Evolutionary conservation across 2,888 invertebrate genomes (phyloP).

Genomic region (Melanargia galathea): DNA sequence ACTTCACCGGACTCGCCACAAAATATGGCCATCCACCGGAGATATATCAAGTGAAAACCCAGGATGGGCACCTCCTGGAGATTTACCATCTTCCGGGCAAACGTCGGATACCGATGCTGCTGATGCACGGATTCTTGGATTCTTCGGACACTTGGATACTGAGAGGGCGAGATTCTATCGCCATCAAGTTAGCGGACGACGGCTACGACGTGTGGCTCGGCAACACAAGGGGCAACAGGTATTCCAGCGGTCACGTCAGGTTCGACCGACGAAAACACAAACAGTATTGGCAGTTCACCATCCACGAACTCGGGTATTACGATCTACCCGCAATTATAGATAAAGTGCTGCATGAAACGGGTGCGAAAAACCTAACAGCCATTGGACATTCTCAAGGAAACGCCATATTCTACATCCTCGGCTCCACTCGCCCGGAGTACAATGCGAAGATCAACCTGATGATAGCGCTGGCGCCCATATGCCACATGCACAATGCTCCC

Average conservation of each 20-base stretch:
- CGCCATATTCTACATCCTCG: slow-evolving; percentile 76
- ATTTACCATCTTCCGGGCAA: slow-evolving; percentile 60
- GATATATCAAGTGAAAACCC: slow-evolving; percentile 54
- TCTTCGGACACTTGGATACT: slow-evolving; percentile 52
- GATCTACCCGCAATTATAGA: slow-evolving; percentile 85
- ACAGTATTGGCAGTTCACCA: slow-evolving; percentile 76
- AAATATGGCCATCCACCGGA: slow-evolving; percentile 56
- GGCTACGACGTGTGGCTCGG: slow-evolving; percentile 75
- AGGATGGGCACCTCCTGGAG: slow-evolving; percentile 63
- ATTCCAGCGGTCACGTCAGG: slow-evolving; percentile 75
- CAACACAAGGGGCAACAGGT: slow-evolving; percentile 82
- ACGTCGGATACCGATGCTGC: slow-evolving; percentile 51
- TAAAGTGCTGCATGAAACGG: slow-evolving; percentile 63
- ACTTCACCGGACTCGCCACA: slow-evolving; percentile 5
- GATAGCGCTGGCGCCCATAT: slow-evolving; percentile 79
- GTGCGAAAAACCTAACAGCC: slow-evolving; percentile 79
- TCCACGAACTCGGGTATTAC: slow-evolving; percentile 85
- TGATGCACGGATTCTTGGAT: slow-evolving; percentile 53
- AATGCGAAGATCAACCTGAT: slow-evolving; percentile 76
- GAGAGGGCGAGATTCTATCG: slow-evolving; percentile 52
- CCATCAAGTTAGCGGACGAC: slow-evolving; percentile 60
- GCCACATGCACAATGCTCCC: slow-evolving; percentile 41
- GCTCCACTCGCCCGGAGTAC: slow-evolving; percentile 72
- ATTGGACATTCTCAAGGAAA: slow-evolving; percentile 86
- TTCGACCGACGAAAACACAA: slow-evolving; percentile 44